Conservation (phyloP, 1,140 invertebrate species). For the Alviniconcha marisindica region DNA sequence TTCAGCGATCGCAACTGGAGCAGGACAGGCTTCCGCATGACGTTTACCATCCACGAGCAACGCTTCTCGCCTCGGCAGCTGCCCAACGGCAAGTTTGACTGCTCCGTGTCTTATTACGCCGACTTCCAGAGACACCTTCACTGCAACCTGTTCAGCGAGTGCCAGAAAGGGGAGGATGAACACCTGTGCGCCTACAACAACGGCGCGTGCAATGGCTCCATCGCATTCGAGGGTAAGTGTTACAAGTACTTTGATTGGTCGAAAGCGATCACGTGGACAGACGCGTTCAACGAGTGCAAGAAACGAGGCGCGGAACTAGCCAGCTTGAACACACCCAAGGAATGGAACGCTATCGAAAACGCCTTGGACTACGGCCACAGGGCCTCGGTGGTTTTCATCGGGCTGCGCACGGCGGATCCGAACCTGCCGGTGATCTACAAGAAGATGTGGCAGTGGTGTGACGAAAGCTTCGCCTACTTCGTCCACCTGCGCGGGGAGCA, state of each 20-base stretch:
- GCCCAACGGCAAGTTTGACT: constrained; percentile 13
- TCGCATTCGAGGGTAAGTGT: constrained; percentile 21
- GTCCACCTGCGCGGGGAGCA: constrained; percentile 26
- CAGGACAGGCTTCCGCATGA: constrained; percentile 33
- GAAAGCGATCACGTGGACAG: constrained; percentile 28
- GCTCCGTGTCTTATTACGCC: constrained; percentile 32
- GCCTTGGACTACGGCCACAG: constrained; percentile 22
- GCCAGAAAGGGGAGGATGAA: constrained; percentile 28
- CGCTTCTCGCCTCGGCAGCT: not conserved
- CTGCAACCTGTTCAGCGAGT: constrained; percentile 27
- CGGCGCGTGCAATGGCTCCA: constrained; percentile 21
- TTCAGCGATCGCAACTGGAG: constrained; percentile 27
- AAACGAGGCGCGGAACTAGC: constrained; percentile 1
- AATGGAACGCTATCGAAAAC: constrained; percentile 26
- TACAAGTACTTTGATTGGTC: constrained; percentile 32
- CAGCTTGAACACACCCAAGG: not conserved
- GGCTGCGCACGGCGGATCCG: constrained; percentile 15
- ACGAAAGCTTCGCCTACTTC: constrained; percentile 36
- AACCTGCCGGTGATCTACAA: constrained; percentile 27
- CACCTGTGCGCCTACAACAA: constrained; percentile 13
- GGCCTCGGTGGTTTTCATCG: constrained; percentile 11
- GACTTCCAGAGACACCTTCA: constrained; percentile 25
- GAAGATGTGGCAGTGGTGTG: constrained; percentile 31
- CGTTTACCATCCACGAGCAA: constrained; percentile 12
- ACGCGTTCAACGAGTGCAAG: constrained; percentile 32